These are phyloP conservation scores for Poeciliopsis infans DNA, from an alignment of 2,797 vertebrate genomes.

Conservation along the genomic window DNA sequence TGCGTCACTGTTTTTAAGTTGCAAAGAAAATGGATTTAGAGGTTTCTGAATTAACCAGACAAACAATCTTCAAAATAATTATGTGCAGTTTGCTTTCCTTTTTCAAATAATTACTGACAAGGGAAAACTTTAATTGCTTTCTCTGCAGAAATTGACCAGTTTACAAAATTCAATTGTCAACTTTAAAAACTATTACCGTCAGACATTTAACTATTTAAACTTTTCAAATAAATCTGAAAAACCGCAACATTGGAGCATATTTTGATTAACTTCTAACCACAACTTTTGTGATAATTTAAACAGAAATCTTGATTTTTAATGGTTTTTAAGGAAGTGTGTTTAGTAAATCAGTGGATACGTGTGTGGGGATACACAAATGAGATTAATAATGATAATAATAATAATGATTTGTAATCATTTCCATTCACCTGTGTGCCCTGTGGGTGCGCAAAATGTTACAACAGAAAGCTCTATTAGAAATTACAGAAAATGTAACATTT, in stretches of 20 bases:
- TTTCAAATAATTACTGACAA: slow-evolving; percentile 59
- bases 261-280: too few species aligned
- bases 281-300: too few species aligned
- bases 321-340: neutral
- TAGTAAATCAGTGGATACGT: neutral
- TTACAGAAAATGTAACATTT: neutral
- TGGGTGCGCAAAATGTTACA: neutral
- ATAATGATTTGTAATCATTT: neutral
- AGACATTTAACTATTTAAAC: too few species aligned
- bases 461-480: neutral
- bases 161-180: slow-evolving; percentile 36
- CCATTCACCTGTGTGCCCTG: neutral
- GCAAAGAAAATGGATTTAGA: slow-evolving; percentile 13
- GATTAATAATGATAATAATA: neutral
- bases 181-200: too few species aligned
- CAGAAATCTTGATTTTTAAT: neutral
- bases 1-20: slow-evolving; percentile 32
- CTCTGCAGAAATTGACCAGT: slow-evolving; percentile 32
- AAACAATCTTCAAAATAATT: slow-evolving; percentile 25
- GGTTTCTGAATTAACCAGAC: slow-evolving; percentile 41
- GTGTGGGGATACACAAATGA: neutral
- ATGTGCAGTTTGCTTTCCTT: slow-evolving; percentile 49
- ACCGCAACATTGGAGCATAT: too few species aligned
- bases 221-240: too few species aligned
- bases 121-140: slow-evolving; percentile 15